Conservation (phyloP, 1,140 invertebrate genomes). For the Callitettix versicolor region DNA sequence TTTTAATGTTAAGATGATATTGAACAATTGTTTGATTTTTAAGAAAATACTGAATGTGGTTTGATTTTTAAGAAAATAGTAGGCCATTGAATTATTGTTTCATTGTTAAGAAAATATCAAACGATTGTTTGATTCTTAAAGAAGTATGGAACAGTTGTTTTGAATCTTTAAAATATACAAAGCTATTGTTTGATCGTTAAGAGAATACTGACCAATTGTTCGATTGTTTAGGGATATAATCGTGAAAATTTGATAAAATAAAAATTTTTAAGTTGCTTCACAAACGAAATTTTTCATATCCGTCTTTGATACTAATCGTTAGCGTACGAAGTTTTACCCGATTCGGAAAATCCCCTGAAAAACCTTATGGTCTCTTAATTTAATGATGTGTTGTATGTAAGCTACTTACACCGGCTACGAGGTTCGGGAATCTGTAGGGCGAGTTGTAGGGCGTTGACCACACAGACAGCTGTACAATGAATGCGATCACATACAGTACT, state of each 20-base stretch:
- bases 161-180: too few species aligned
- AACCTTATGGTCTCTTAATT: background rate
- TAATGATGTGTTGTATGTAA: background rate
- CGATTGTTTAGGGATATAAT: background rate
- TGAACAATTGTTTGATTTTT: too few species aligned
- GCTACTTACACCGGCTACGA: conserved; percentile 58
- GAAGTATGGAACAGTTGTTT: too few species aligned
- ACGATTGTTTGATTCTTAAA: too few species aligned
- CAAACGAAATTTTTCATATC: background rate
- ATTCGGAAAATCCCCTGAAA: background rate
- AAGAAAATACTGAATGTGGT: too few species aligned
- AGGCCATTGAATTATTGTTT: too few species aligned
- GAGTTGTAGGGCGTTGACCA: conserved; percentile 37
- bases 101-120: too few species aligned
- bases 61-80: too few species aligned
- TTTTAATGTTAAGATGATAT: too few species aligned
- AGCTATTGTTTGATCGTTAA: too few species aligned
- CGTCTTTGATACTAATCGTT: background rate
- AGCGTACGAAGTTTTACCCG: background rate
- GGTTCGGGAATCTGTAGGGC: conserved; percentile 42
- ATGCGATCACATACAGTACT: conserved; percentile 63
- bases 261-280: background rate
- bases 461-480: conserved; percentile 61
- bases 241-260: background rate
- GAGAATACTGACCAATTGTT: too few species aligned